Conservation (phyloP, 2,888 invertebrate species). For the Ornithoptera alexandrae region DNA sequence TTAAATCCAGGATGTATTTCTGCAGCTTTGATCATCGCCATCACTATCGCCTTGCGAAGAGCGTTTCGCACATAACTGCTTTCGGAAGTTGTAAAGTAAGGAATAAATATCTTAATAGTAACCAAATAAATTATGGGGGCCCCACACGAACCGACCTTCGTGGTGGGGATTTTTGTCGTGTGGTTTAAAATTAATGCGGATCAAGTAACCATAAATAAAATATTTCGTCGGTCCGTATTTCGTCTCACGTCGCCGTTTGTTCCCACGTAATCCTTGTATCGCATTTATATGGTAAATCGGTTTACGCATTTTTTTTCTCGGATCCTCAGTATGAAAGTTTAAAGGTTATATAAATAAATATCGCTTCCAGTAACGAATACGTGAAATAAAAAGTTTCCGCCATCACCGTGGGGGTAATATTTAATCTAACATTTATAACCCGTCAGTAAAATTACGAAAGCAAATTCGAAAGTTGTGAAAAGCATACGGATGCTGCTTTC, state of each 20-base stretch:
- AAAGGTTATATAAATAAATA: neutral
- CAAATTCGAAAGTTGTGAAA: no score
- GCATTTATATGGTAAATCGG: conserved; percentile 28
- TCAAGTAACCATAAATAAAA: conserved; percentile 27
- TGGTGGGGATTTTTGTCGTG: conserved; percentile 34
- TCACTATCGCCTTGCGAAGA: conserved; percentile 43
- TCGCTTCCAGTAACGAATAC: neutral
- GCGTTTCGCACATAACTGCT: conserved; percentile 50
- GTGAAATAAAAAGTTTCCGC: neutral
- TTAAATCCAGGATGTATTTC: conserved; percentile 7
- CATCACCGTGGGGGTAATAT: neutral
- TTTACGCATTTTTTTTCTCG: neutral
- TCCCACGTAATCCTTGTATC: conserved; percentile 41
- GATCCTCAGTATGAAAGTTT: neutral
- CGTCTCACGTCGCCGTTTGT: conserved; percentile 12
- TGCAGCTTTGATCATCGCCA: conserved; percentile 27
- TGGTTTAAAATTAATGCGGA: conserved; percentile 37
- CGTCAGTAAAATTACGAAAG: neutral
- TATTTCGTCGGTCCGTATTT: conserved; percentile 33
- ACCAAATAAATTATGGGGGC: conserved; percentile 52
- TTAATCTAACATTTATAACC: neutral
- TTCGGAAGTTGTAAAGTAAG: conserved; percentile 60
- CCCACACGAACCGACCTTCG: conserved; percentile 52
- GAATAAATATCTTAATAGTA: conserved; percentile 70
- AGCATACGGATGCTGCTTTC: no score